Percentiles rank a stretch among this genome's conserved stretches.
Conservation (phyloP, 2,888 invertebrate genomes). For the Sacculina carcini region DNA sequence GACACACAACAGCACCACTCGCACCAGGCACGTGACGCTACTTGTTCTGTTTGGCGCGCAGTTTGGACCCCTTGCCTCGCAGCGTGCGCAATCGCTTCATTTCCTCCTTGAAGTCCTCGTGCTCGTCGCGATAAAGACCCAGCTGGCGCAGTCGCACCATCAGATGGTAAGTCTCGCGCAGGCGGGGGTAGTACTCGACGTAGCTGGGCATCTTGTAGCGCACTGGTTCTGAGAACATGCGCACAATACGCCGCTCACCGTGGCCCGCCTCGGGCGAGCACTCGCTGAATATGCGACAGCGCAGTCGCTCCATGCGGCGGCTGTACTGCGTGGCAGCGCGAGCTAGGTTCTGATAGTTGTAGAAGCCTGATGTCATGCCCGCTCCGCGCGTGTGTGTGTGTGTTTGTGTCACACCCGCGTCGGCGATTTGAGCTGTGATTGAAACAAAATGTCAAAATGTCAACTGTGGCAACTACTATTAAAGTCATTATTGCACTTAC, state of each 20-base stretch:
- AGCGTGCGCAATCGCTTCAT: constrained; percentile 46
- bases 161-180: constrained; percentile 42
- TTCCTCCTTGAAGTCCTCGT: constrained; percentile 66
- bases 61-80: constrained; percentile 51
- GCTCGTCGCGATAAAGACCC: constrained; percentile 34
- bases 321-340: constrained; percentile 51
- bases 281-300: constrained; percentile 68
- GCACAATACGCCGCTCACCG: constrained; percentile 27
- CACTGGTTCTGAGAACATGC: constrained; percentile 46
- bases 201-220: constrained; percentile 41
- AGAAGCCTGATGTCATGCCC: constrained; percentile 14
- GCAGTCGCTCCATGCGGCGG: constrained; percentile 52
- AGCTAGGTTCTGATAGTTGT: constrained; percentile 38
- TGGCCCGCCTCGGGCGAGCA: neutral
- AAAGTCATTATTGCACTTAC: no score
- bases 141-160: constrained; percentile 37
- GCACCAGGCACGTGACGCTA: no score
- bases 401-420: no score
- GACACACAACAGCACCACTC: no score
- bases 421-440: no score
- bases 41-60: no score
- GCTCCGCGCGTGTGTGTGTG: no score
- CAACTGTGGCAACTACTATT: no score
- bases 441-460: no score
- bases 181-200: constrained; percentile 60